phyloP scores from a whole-genome alignment of 2,888 invertebrate species.

The Epistrophella euchroma region DNA sequence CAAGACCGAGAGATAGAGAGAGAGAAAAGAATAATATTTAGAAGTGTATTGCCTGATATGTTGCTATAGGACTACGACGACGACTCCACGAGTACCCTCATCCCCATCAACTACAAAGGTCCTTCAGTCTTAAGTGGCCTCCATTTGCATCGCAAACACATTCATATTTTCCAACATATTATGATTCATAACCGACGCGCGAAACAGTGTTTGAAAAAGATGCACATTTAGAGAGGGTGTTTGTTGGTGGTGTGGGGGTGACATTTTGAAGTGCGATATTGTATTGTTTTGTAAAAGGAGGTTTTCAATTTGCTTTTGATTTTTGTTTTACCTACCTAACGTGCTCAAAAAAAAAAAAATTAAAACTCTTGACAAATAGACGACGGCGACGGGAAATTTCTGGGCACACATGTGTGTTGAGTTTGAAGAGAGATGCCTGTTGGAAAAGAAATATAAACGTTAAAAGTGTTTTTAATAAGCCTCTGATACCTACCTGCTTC shows the following conservation, averaged over 20 bases:
- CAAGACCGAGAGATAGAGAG: not conserved
- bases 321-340: slow-evolving; percentile 17
- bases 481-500: not conserved
- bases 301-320: slow-evolving; percentile 26
- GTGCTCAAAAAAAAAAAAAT: not conserved
- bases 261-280: slow-evolving; percentile 70
- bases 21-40: not conserved
- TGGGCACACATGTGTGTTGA: not conserved
- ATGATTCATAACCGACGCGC: slow-evolving; percentile 63
- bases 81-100: slow-evolving; percentile 48
- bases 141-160: slow-evolving; percentile 64
- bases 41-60: slow-evolving; percentile 37
- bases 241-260: slow-evolving; percentile 45
- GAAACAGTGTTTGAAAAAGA: slow-evolving; percentile 39
- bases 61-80: slow-evolving; percentile 11
- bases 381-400: not conserved
- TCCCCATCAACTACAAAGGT: slow-evolving; percentile 53
- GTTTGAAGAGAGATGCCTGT: not conserved
- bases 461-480: slow-evolving; percentile 32
- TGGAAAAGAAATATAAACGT: slow-evolving; percentile 24
- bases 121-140: slow-evolving; percentile 71
- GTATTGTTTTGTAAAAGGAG: slow-evolving; percentile 49
- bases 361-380: slow-evolving; percentile 21
- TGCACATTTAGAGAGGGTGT: slow-evolving; percentile 47
- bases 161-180: slow-evolving; percentile 4